Evolutionary conservation across 2,113 vertebrate species (phyloP), one percentile per base, ranked within the genome.

Genomic region (Channa maculata): DNA sequence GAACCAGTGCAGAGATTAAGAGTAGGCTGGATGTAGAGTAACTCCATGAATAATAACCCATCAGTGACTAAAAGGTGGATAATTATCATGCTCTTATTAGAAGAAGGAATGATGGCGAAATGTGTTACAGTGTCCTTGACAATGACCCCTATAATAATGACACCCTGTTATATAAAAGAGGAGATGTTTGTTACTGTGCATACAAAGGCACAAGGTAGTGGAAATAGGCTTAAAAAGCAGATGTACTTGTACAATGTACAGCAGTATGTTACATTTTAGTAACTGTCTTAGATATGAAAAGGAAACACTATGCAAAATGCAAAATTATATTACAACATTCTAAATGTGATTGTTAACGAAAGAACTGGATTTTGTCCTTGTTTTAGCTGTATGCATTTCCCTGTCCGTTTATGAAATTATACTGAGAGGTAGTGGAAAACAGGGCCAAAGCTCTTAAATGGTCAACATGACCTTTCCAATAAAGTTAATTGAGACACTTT

Each of bases 121-220:
- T 85, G 78, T 87, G 84, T 80, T 88, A 88, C 71, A 57, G 49
- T 72, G 85, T 86, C 87, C 86, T 91, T 91, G 88, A 87, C 55
- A 77, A 74, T 82, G 78, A 85, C 88, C 83, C 84, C 61, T 55
- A 79, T 63, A 37, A 81, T 53, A 76, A 72, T 48, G 65, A 77
- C 65, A 84, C 80, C 45, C 81, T 87, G 84, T 80, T 77, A 84
- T 66, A 59, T 46, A 53, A 55, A 67, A 39, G 33, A 74, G 34
- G 8, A 54, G 38, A 66, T 39, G 50, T 72, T 65, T 62, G 50
- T 53, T 52, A 65, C 45, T 24, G 44, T 37, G 54, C 15, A 3
- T 45, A n/a, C 12, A 68, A 55, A 58, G 64, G 46, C 33, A 44
- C 41, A 65, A 54, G 37, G 48, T 1, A 8, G 39, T 37, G 4